These are phyloP conservation scores for Phrynocephalus forsythii DNA, from an alignment of 2,797 vertebrate genomes.

Conservation along the genomic window DNA sequence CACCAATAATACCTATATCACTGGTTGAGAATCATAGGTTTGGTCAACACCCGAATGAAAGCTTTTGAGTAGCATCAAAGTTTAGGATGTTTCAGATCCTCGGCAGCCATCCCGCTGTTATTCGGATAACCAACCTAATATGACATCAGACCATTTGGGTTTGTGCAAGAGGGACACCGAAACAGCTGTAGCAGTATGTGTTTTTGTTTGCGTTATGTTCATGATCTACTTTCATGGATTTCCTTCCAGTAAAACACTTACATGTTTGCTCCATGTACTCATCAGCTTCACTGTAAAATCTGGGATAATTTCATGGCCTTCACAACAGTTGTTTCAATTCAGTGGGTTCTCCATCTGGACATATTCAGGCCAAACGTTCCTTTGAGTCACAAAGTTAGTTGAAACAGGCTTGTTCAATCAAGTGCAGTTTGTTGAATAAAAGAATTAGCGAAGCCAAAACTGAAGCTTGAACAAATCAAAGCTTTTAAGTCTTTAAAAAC, in stretches of 20 bases:
- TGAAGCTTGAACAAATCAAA: slow-evolving; percentile 10
- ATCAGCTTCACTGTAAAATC: slow-evolving; percentile 1
- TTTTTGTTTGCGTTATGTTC: not conserved
- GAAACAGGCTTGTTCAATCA: slow-evolving; percentile 24
- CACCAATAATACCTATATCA: too few species aligned
- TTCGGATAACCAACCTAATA: not conserved
- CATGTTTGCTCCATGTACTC: not conserved
- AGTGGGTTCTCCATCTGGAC: not conserved
- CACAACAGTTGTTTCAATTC: not conserved
- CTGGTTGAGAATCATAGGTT: not conserved
- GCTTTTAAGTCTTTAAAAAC: slow-evolving; percentile 15
- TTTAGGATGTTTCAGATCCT: not conserved
- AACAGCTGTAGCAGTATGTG: not conserved
- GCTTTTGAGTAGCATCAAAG: not conserved
- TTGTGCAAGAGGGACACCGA: not conserved
- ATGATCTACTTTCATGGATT: not conserved
- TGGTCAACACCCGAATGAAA: not conserved
- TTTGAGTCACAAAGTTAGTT: slow-evolving; percentile 12
- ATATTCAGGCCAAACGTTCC: slow-evolving; percentile 7
- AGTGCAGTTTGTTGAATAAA: not conserved
- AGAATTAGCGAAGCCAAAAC: not conserved
- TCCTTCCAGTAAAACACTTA: slow-evolving; percentile 14
- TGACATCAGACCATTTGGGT: too few species aligned
- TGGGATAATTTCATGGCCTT: not conserved
- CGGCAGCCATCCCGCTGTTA: not conserved